phyloP scores from a whole-genome alignment of 2,797 vertebrate species.

The Carapus acus region DNA sequence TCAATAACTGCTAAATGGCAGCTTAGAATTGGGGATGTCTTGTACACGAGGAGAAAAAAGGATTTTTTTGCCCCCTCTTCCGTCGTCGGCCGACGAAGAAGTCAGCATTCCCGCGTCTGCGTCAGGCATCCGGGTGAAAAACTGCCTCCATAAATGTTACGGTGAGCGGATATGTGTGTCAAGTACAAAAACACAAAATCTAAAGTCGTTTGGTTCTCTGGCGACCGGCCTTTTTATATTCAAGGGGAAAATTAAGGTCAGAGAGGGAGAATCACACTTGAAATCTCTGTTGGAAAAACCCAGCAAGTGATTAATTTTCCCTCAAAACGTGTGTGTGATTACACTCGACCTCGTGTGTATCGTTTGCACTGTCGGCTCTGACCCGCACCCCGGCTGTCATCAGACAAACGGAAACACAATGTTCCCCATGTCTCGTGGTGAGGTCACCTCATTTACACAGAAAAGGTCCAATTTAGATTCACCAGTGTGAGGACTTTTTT shows the following conservation, averaged over 20 bases:
- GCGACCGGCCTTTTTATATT: conserved; percentile 24
- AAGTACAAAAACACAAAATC: conserved; percentile 14
- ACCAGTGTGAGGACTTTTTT: neutral
- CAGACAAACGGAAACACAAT: conserved; percentile 17
- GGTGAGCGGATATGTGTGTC: neutral
- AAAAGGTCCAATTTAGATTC: conserved; percentile 3
- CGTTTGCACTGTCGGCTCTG: conserved; percentile 17
- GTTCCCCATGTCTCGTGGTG: conserved; percentile 16
- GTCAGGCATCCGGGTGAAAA: conserved; percentile 17
- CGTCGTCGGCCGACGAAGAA: conserved; percentile 31
- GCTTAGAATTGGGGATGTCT: conserved; percentile 28
- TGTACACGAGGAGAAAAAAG: conserved; percentile 12
- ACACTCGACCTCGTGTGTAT: conserved; percentile 19
- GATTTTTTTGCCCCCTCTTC: neutral
- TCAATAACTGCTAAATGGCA: conserved; percentile 46
- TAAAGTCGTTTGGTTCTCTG: conserved; percentile 9
- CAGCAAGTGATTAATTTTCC: conserved; percentile 46
- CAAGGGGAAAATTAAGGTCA: conserved; percentile 39
- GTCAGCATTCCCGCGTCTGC: conserved; percentile 19
- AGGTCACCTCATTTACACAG: conserved; percentile 21
- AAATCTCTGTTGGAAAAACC: conserved; percentile 25
- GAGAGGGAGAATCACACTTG: conserved; percentile 37
- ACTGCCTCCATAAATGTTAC: neutral
- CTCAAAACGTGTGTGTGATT: too few species aligned
- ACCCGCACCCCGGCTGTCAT: conserved; percentile 32